phyloP scores from a whole-genome alignment of 2,797 vertebrate genomes.

The Cephalopachus bancanus region DNA sequence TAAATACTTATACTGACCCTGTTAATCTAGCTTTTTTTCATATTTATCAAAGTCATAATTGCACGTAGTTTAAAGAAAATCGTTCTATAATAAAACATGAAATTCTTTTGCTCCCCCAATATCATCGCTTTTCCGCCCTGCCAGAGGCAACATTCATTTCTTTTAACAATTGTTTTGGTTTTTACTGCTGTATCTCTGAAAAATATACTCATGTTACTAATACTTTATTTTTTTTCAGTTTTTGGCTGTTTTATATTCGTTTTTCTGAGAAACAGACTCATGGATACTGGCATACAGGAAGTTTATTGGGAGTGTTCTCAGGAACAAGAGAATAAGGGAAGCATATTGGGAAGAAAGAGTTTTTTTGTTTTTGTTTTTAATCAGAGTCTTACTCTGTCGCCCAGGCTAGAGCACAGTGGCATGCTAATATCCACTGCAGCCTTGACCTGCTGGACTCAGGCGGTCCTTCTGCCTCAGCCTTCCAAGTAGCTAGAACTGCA shows the following conservation, averaged over 20 bases:
- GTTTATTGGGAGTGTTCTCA: not conserved
- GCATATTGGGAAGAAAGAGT: not conserved
- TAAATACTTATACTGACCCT: not conserved
- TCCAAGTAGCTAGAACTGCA: no score
- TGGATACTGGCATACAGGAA: not conserved
- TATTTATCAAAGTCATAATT: not conserved
- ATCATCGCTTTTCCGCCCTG: not conserved
- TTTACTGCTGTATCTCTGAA: not conserved
- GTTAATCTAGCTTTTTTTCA: not conserved
- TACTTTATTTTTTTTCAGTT: not conserved
- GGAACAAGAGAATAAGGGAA: not conserved
- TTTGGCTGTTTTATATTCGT: not conserved
- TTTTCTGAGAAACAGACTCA: not conserved
- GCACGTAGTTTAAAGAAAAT: not conserved
- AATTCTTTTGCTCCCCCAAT: not conserved
- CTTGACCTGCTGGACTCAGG: no score
- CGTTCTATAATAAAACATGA: not conserved
- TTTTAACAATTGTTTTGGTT: slow-evolving; percentile 35
- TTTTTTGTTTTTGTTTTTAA: no score
- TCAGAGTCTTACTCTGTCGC: no score
- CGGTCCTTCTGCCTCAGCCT: no score
- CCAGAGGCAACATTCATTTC: not conserved
- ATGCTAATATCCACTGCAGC: no score
- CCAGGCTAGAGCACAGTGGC: no score
- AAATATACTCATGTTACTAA: not conserved